Base-by-base conservation (phyloP, 2,113 vertebrate species). In the Ranitomeya imitator region DNA sequence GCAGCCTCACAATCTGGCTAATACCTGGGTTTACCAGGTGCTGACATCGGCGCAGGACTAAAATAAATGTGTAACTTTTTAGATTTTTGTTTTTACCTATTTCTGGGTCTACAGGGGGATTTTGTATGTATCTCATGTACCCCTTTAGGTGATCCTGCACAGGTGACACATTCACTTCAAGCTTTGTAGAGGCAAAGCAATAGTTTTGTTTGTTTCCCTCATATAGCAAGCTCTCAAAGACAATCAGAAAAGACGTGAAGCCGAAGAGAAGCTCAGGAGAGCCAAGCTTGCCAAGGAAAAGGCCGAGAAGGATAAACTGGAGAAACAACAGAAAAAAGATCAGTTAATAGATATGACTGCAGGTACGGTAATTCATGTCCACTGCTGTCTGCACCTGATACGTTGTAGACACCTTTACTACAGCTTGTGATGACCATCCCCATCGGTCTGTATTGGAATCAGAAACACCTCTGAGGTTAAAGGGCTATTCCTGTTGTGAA, bases 241-340 rank as follows among this genome's bases (percentile, higher is more conserved):
- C 86, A 96, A 96, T 89, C 94, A 95, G 90, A 96, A 96, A 90
- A 92, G 92, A 31, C 95, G 90, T 69, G 96, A 97, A 91, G 91
- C 94, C 2, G 97, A 96, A 86, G 97, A 98, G 89, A 98, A 95
- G 90, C 95, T 96, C 89, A 91, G 91, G 54, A 77, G 7, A 90
- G 96, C 95, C 82, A 96, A 95, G 90, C 91, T 97, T 86, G 95
- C 93, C 0, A 94, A 95, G 90, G 97, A 97, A 89, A 96, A 96
- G 89, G 96, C 95, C 0, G 96, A 97, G 91, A 96, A 95, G 91
- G 94, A 97, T 82, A 93, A 93, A 23, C 93, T 93, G 88, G 96
- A 96, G 90, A 95, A 97, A 89, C 92, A 92, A 63, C 93, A 94
- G 86, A 97, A 96, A 93, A 96, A 88, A 91, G 95, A 90, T 15